Percentiles rank a stretch among this genome's conserved stretches.
phyloP scores from a whole-genome alignment of 2,113 vertebrate species.

The Stigmatopora argus region DNA sequence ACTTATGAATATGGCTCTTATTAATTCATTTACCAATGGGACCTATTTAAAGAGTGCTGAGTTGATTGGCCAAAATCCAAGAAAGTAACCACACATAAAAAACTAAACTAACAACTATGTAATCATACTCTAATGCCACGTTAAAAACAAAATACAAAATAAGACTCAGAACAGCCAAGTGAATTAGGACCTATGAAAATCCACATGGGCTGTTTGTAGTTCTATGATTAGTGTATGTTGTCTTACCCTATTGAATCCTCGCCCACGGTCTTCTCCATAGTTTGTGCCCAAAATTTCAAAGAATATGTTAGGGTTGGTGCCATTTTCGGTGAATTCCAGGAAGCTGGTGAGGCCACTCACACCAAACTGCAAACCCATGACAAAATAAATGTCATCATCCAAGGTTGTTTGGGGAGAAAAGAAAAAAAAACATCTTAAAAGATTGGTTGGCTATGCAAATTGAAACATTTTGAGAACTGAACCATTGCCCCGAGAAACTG shows the following conservation, averaged over 20 bases:
- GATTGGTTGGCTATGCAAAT: no score
- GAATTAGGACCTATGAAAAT: constrained; percentile 35
- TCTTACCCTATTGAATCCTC: constrained; percentile 90
- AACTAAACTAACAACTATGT: not conserved
- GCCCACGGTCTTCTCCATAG: constrained; percentile 92
- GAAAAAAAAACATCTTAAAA: not conserved
- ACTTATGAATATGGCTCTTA: constrained; percentile 35
- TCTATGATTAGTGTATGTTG: constrained; percentile 19
- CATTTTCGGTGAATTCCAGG: constrained; percentile 91
- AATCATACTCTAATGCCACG: not conserved
- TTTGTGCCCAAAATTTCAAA: constrained; percentile 98
- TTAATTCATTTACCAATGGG: constrained; percentile 32
- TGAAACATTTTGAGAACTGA: no score
- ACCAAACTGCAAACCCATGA: constrained; percentile 74
- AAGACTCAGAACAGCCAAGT: not conserved
- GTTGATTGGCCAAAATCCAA: constrained; percentile 1
- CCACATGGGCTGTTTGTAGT: constrained; percentile 1
- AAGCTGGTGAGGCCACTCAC: constrained; percentile 90
- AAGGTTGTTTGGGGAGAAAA: not conserved
- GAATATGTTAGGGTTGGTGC: constrained; percentile 91
- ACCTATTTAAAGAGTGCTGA: constrained; percentile 8
- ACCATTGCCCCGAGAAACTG: no score
- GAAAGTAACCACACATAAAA: not conserved
- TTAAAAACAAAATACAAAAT: not conserved
- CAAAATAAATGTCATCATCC: not conserved